Evolutionary conservation across 2,797 vertebrate species (phyloP).

Genomic region (Rachycentron canadum): DNA sequence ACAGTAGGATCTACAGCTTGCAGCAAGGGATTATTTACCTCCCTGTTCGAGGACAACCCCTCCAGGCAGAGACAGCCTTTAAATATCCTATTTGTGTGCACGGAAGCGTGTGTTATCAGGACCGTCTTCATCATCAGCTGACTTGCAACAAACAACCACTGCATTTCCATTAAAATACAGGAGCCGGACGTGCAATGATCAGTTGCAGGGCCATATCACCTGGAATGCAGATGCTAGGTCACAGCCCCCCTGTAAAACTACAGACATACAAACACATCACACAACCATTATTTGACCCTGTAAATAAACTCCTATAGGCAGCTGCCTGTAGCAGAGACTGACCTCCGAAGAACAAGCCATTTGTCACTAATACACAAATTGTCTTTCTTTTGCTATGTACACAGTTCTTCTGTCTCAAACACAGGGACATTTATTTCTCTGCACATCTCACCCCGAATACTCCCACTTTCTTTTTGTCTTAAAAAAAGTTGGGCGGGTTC

Average conservation of each 20-base stretch:
- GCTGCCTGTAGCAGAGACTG: constrained; percentile 81
- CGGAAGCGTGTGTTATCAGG: constrained; percentile 65
- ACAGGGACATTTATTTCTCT: constrained; percentile 50
- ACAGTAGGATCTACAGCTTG: constrained; percentile 62
- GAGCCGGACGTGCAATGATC: constrained; percentile 74
- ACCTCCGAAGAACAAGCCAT: constrained; percentile 77
- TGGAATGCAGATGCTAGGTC: constrained; percentile 80
- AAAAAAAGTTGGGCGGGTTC: constrained; percentile 79
- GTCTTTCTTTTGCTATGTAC: constrained; percentile 76
- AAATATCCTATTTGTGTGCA: constrained; percentile 78
- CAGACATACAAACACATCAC: constrained; percentile 48
- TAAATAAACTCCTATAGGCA: constrained; percentile 91
- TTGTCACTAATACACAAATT: constrained; percentile 77
- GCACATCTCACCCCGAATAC: constrained; percentile 22
- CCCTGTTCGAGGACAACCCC: constrained; percentile 59
- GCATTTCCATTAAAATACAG: constrained; percentile 77
- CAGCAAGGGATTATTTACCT: constrained; percentile 73
- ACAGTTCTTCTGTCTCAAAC: constrained; percentile 69
- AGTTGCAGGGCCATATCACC: constrained; percentile 75
- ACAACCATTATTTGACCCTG: constrained; percentile 83
- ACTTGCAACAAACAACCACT: constrained; percentile 73
- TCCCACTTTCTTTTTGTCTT: constrained; percentile 72
- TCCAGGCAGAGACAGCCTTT: constrained; percentile 63
- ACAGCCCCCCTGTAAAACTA: constrained; percentile 56
- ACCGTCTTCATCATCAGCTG: constrained; percentile 67